Evolutionary conservation across 2,888 invertebrate genomes (phyloP).

Genomic region (Plebejus argus): DNA sequence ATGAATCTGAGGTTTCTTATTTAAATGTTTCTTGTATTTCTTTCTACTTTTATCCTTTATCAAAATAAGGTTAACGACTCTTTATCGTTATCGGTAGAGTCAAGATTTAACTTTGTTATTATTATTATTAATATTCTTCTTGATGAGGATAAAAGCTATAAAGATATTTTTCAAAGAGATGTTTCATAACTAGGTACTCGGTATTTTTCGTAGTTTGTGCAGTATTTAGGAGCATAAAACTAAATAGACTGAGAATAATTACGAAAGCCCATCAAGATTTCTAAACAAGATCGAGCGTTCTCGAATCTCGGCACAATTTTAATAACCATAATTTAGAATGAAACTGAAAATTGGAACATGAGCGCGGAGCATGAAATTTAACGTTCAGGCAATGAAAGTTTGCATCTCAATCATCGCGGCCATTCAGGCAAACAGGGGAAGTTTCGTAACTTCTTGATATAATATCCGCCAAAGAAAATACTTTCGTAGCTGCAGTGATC

Average conservation of each 20-base stretch:
- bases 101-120: neutral
- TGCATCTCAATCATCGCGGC: constrained; percentile 35
- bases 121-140: neutral
- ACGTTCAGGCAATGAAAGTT: constrained; percentile 37
- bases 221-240: neutral
- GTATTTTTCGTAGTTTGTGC: neutral
- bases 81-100: neutral
- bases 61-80: neutral
- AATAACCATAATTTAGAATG: constrained; percentile 31
- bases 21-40: neutral
- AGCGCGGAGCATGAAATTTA: constrained; percentile 40
- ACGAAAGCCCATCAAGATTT: constrained; percentile 16
- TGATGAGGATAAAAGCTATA: neutral
- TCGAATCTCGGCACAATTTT: neutral
- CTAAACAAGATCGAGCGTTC: constrained; percentile 1
- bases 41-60: neutral
- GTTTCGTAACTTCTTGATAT: constrained; percentile 23
- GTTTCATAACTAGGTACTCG: neutral
- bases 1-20: neutral
- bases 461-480: constrained; percentile 25
- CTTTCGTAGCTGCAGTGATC: neutral
- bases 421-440: constrained; percentile 31
- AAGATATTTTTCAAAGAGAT: neutral
- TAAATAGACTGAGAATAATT: constrained; percentile 20
- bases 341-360: constrained; percentile 33